Evolutionary conservation across 2,113 vertebrate genomes (phyloP).

Genomic region (Megaceryle maxima): DNA sequence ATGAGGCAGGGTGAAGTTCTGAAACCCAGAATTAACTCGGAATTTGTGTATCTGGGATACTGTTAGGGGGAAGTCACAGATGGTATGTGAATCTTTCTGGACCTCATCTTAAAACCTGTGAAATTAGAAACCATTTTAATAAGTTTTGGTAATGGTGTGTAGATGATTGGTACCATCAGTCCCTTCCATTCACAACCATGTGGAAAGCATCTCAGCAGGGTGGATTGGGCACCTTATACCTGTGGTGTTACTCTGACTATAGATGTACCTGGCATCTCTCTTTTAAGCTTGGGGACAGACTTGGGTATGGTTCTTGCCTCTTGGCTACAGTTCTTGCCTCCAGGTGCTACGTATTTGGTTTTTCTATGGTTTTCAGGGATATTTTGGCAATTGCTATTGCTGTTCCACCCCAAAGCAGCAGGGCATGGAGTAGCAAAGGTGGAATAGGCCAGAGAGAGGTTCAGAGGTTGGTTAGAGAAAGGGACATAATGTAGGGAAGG

Average conservation of each 20-base stretch:
- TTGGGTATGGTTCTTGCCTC: background rate
- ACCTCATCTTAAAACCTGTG: background rate
- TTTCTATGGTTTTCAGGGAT: background rate
- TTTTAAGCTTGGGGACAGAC: background rate
- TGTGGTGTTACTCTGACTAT: background rate
- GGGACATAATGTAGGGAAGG: background rate
- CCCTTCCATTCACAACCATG: background rate
- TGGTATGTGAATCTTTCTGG: background rate
- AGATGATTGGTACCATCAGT: background rate
- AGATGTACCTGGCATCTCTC: background rate
- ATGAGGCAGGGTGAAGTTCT: background rate
- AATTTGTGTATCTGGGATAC: background rate
- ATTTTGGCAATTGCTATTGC: background rate
- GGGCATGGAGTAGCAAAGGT: background rate
- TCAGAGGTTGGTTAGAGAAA: background rate
- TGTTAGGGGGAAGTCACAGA: background rate
- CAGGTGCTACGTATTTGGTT: background rate
- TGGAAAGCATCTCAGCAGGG: background rate
- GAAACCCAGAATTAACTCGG: background rate
- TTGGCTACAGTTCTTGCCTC: background rate
- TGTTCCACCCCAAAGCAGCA: background rate
- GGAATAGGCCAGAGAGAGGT: background rate
- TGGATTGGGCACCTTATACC: background rate
- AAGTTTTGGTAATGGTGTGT: background rate
- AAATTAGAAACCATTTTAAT: background rate